phyloP scores from a whole-genome alignment of 2,797 vertebrate species.

The Heteromormyrus szaboi region DNA sequence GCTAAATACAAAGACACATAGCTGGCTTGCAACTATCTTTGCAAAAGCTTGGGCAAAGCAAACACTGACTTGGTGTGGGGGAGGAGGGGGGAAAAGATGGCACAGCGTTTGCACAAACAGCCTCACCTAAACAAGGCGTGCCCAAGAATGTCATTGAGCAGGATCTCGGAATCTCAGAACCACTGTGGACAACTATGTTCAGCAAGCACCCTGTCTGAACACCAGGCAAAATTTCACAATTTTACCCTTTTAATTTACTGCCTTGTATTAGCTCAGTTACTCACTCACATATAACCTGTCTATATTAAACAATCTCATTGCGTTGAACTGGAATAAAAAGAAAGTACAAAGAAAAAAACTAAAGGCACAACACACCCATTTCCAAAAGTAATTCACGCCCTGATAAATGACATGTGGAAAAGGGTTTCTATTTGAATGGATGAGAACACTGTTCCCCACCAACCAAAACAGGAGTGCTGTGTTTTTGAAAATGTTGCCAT shows the following conservation, averaged over 20 bases:
- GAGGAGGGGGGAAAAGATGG: background rate
- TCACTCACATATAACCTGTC: background rate
- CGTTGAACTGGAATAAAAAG: background rate
- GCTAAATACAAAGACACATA: background rate
- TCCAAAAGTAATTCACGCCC: background rate
- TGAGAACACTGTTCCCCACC: background rate
- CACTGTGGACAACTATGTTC: background rate
- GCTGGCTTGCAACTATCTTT: background rate
- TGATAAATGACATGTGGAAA: conserved; percentile 1
- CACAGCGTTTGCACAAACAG: background rate
- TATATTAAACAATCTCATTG: background rate
- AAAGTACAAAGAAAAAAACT: background rate
- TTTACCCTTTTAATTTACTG: background rate
- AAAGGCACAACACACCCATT: background rate
- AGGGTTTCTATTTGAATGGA: background rate
- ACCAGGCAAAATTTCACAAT: background rate
- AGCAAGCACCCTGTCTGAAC: background rate
- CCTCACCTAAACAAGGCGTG: conserved; percentile 4
- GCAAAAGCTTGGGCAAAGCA: background rate
- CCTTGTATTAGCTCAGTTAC: background rate
- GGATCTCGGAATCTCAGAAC: background rate
- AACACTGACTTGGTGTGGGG: background rate
- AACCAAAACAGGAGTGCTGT: background rate
- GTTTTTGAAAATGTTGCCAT: conserved; percentile 7
- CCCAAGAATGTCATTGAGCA: conserved; percentile 1